Evolutionary conservation across 2,113 vertebrate genomes (phyloP), one percentile per base, ranked within the genome.

Genomic region (Eulacestoma nigropectus): DNA sequence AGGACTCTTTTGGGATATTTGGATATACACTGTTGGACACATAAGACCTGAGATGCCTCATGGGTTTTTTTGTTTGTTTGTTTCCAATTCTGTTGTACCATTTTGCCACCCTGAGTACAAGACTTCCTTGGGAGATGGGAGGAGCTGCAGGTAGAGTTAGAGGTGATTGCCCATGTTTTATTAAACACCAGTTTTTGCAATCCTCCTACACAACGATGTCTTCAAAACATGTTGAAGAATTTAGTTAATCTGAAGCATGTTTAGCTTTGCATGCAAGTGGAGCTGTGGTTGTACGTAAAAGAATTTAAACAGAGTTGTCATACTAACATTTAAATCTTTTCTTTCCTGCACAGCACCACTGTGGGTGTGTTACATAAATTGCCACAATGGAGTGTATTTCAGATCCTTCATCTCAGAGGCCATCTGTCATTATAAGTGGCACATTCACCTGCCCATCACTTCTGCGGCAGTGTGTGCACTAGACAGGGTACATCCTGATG

Each of bases 321-420:
- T 86, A n/a, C 86, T 84, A 93, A 80, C 70, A 73, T 83, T 82
- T 88, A 77, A 80, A 68, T 92, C 60, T 89, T 92, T 88, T 74
- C 46, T 93, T 90, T 72, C 59, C 11, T 3, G n/a, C 77, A 68
- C 69, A 75, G 74, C 50, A 69, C 49, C 86, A 32, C 49, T 47
- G 92, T 94, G 82, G 85, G 82, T 85, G 80, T 93, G 49, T 92
- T 95, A 85, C 67, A 73, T 96, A 90, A 96, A 96, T 92, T 92
- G 70, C 91, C 88, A 90, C 90, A 92, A 90, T 50, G 84, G 75
- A 67, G 72, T 53, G 29, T 72, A 62, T 90, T 94, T 94, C 89
- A 76, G 67, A 65, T 87, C 78, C 64, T 68, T 87, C 44, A 67
- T 84, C 84, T 78, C 57, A 65, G 63, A 92, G 87, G 85, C 84